Conservation (phyloP, 2,888 invertebrate genomes). For the Mechanitis messenoides region DNA sequence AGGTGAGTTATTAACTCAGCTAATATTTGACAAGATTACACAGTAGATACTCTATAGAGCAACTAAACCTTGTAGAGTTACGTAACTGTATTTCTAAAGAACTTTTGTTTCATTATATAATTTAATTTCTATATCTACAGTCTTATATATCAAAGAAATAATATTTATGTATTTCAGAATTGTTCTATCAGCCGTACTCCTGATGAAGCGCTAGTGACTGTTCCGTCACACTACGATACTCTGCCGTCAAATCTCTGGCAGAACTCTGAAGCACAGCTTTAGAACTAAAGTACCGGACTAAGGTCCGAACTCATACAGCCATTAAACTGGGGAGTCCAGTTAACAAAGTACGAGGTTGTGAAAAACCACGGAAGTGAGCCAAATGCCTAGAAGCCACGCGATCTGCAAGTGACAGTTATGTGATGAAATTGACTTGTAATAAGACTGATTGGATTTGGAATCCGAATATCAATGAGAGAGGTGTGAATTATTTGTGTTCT, state of each 20-base stretch:
- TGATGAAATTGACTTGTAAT: not conserved
- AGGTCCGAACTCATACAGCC: slow-evolving; percentile 38
- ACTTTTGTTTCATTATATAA: not conserved
- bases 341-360: slow-evolving; percentile 54
- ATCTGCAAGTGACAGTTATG: slow-evolving; percentile 16
- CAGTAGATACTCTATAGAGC: slow-evolving; percentile 19
- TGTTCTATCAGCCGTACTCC: slow-evolving; percentile 81
- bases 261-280: slow-evolving; percentile 63
- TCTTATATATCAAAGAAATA: not conserved
- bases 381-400: slow-evolving; percentile 11
- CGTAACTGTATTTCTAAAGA: slow-evolving; percentile 17
- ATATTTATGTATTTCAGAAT: slow-evolving; percentile 70
- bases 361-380: slow-evolving; percentile 52
- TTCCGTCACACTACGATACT: slow-evolving; percentile 85
- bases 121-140: too few relatives aligned
- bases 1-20: not conserved
- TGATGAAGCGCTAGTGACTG: slow-evolving; percentile 84
- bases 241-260: slow-evolving; percentile 73
- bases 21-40: slow-evolving; percentile 20
- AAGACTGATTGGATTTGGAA: slow-evolving; percentile 4
- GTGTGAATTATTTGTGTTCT: not conserved
- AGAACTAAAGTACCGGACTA: slow-evolving; percentile 45
- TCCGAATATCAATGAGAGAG: not conserved
- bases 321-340: slow-evolving; percentile 37
- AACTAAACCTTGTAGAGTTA: slow-evolving; percentile 17